Evolutionary conservation across 1,140 invertebrate genomes (phyloP).

Genomic region (Brachionus manjavacas): DNA sequence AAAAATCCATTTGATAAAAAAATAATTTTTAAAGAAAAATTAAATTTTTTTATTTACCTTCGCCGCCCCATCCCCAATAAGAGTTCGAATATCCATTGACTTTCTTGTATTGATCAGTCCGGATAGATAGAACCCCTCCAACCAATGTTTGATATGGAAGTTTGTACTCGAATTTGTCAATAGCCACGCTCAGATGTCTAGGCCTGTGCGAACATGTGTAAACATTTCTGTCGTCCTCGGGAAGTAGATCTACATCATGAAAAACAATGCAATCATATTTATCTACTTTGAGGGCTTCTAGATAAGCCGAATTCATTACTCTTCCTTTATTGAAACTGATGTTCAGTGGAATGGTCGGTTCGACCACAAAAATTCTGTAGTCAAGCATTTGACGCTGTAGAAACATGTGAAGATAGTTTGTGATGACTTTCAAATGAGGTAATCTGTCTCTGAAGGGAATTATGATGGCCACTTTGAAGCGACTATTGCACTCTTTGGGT

Average conservation of each 20-base stretch:
- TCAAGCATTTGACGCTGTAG: constrained; percentile 50
- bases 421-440: constrained; percentile 53
- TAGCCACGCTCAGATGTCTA: constrained; percentile 43
- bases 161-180: constrained; percentile 36
- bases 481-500: constrained; percentile 47
- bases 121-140: constrained; percentile 27
- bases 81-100: constrained; percentile 70
- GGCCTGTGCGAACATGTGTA: constrained; percentile 43
- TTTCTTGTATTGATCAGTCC: background rate
- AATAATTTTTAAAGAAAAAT: too few species aligned
- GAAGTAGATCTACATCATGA: constrained; percentile 45
- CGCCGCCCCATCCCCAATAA: constrained; percentile 69
- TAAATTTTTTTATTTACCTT: background rate
- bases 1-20: too few species aligned
- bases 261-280: constrained; percentile 45
- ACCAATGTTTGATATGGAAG: constrained; percentile 19
- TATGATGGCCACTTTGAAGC: constrained; percentile 50
- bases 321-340: constrained; percentile 31
- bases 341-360: constrained; percentile 44
- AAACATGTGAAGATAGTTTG: constrained; percentile 52
- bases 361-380: constrained; percentile 53
- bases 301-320: constrained; percentile 37
- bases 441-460: constrained; percentile 54
- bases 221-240: constrained; percentile 43
- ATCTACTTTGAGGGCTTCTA: constrained; percentile 24